Evolutionary conservation across 1,140 invertebrate species (phyloP), one percentile per base, ranked within the genome.

Genomic region (Colletes gigas): DNA sequence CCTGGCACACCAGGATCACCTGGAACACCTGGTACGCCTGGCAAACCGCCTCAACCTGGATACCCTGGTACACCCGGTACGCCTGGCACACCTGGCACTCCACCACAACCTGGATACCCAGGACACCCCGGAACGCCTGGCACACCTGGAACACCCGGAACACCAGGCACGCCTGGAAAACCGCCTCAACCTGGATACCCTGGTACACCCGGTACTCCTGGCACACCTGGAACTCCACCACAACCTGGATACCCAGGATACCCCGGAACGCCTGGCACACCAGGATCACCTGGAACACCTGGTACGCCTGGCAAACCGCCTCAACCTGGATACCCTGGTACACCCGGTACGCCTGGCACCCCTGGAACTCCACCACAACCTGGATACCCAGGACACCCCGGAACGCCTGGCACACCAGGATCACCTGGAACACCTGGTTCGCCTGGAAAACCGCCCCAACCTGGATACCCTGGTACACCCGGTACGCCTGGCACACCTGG

Each of bases 401-500:
- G 63, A 17, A 21, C 12, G 15, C 81, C 84, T 17, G 19, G 44
- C 4, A 52, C 5, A 39, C 47, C 52, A 17, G 69, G 52, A 57
- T 57, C 39, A 12, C 54, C 69, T 41, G 50, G 57, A 39, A 85
- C 72, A 19, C 90, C 91, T 15, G 90, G 89, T 54, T 87, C 70
- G 30, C 90, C 91, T 19, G 90, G 89, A n/a, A n/a, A n/a, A 12
- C 85, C 88, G n/a, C 90, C 77, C 50, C 52, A 80, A 54, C 55
- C 83, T 19, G 15, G 76, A 50, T n/a, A 72, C 90, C 17, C 78
- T 83, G 59, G 59, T 9, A 50, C 47, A 1, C 7, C 19, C 57
- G 90, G 83, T 70, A 66, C 41, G 14, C 82, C 84, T 9, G 80
- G 75, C 83, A 44, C 94, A 88, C 93, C 94, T 82, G 93, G n/a